A percentile compares a stretch with the other conserved stretches of the same genome.
phyloP scores from a whole-genome alignment of 2,797 vertebrate species.

The Lindbergichthys nudifrons region DNA sequence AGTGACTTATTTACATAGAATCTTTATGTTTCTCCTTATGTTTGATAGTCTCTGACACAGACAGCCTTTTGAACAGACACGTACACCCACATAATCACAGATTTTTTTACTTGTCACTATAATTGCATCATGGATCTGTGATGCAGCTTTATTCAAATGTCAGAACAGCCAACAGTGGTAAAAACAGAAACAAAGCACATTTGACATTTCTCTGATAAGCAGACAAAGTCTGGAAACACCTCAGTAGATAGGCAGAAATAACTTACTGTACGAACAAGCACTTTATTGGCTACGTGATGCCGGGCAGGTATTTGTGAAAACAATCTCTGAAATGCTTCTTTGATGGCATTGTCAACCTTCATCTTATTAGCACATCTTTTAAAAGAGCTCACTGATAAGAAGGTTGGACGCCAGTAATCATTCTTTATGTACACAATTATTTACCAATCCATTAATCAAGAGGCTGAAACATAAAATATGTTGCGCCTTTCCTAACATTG shows the following conservation, averaged over 20 bases:
- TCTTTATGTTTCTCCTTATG: slow-evolving; percentile 1
- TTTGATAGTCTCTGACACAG: slow-evolving; percentile 2
- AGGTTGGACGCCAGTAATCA: not conserved
- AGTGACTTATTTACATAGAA: not conserved
- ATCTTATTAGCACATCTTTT: slow-evolving; percentile 12
- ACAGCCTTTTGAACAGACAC: slow-evolving; percentile 8
- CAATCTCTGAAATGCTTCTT: slow-evolving; percentile 26
- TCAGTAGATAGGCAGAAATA: slow-evolving; percentile 34
- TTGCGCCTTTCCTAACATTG: not conserved
- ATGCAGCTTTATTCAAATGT: slow-evolving; percentile 18
- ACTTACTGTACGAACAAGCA: slow-evolving; percentile 26
- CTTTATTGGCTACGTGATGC: slow-evolving; percentile 29
- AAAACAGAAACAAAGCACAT: slow-evolving; percentile 23
- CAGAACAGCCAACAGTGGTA: slow-evolving; percentile 25
- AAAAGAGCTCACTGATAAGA: slow-evolving; percentile 8
- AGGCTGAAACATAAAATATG: not conserved
- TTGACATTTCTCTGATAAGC: slow-evolving; percentile 20
- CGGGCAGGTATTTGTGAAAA: not conserved
- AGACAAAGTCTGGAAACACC: slow-evolving; percentile 42
- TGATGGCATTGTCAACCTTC: slow-evolving; percentile 19
- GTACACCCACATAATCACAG: not conserved
- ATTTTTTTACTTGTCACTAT: not conserved
- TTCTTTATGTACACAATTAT: not conserved
- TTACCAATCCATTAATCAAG: not conserved
- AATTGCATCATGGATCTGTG: slow-evolving; percentile 18